phyloP scores from a whole-genome alignment of 1,140 invertebrate species.

The Caenorhabditis remanei region DNA sequence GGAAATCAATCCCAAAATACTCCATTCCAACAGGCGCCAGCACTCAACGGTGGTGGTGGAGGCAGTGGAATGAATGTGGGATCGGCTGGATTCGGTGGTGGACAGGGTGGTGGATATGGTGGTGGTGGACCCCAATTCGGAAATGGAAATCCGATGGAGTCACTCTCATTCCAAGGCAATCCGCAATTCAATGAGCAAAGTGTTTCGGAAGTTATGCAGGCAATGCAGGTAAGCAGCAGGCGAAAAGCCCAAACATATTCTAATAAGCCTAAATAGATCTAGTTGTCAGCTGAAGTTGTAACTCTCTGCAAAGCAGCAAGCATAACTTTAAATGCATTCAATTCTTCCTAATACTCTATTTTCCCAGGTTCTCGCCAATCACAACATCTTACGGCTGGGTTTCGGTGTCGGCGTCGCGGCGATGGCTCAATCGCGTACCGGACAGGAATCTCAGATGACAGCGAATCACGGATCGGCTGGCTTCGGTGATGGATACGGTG shows the following conservation, averaged over 20 bases:
- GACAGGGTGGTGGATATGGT: slow-evolving; percentile 11
- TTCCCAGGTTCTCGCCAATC: too few relatives aligned
- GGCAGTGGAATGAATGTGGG: slow-evolving; percentile 21
- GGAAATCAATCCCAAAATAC: not conserved
- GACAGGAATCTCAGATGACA: slow-evolving; percentile 63
- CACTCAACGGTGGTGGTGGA: not conserved
- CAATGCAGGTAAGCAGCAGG: slow-evolving; percentile 85
- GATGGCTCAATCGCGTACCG: slow-evolving; percentile 73
- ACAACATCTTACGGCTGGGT: too few relatives aligned
- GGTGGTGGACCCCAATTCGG: slow-evolving; percentile 13
- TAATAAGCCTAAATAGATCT: too few relatives aligned
- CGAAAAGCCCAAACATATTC: too few relatives aligned
- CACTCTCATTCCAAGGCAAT: slow-evolving; percentile 78
- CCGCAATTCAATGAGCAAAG: slow-evolving; percentile 87
- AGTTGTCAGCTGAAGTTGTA: too few relatives aligned
- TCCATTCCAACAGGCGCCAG: not conserved
- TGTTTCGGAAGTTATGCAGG: slow-evolving; percentile 88
- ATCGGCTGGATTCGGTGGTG: slow-evolving; percentile 9
- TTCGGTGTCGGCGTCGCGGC: slow-evolving; percentile 82
- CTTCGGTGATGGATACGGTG: slow-evolving; percentile 37
- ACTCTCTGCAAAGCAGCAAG: too few relatives aligned
- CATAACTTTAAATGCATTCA: not conserved
- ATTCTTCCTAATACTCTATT: not conserved
- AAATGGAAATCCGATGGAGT: slow-evolving; percentile 62
- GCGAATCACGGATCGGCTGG: slow-evolving; percentile 50